These are phyloP conservation scores for Micronycteris hirsuta DNA, from an alignment of 2,113 vertebrate genomes.

Conservation along the genomic window DNA sequence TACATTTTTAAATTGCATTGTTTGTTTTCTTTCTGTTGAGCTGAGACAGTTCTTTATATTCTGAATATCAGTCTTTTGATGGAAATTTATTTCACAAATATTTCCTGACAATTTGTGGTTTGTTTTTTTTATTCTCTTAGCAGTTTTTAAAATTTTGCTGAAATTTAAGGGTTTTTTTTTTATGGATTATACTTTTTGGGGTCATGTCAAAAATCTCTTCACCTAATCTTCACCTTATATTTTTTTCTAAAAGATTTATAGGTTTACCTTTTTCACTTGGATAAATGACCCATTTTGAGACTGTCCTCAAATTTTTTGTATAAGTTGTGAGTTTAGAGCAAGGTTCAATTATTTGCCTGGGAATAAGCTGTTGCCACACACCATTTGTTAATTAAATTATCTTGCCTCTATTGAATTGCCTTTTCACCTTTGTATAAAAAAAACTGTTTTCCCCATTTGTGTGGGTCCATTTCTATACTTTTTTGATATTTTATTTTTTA, in stretches of 20 bases:
- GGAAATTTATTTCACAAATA: neutral
- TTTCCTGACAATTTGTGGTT: neutral
- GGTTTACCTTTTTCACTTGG: neutral
- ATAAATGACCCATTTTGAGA: neutral
- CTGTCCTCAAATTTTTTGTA: neutral
- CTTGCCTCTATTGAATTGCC: neutral
- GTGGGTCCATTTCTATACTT: neutral
- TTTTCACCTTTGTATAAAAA: neutral
- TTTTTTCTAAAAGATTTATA: neutral
- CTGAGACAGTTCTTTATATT: neutral
- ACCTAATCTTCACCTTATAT: neutral
- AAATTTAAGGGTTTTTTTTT: neutral
- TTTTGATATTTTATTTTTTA: too few relatives aligned
- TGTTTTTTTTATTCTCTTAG: neutral
- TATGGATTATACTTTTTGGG: neutral
- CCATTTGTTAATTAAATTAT: neutral
- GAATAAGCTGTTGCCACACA: neutral
- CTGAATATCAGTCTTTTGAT: neutral
- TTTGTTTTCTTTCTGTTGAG: neutral
- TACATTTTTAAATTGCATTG: neutral
- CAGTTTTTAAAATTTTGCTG: neutral
- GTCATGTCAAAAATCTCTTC: neutral
- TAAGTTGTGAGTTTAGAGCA: neutral
- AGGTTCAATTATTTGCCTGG: neutral
- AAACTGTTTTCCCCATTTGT: neutral